phyloP scores from a whole-genome alignment of 2,888 invertebrate species.

The Troides aeacus region DNA sequence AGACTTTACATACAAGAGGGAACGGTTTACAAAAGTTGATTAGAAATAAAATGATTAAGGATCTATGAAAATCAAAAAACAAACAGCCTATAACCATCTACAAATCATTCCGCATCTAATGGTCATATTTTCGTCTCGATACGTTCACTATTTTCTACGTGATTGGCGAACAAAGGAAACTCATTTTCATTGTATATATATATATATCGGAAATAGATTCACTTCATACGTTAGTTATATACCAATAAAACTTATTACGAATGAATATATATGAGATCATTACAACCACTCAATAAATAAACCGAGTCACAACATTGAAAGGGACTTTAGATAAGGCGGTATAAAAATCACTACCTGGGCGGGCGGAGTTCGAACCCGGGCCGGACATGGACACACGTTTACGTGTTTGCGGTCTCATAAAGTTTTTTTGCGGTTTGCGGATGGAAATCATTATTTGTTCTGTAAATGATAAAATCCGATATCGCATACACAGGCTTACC shows the following conservation, averaged over 20 bases:
- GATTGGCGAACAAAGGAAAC: too few species aligned
- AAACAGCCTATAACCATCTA: too few species aligned
- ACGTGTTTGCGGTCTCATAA: slow-evolving; percentile 35
- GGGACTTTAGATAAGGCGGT: slow-evolving; percentile 29
- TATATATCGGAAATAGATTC: too few species aligned
- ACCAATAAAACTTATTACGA: slow-evolving; percentile 10
- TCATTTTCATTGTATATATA: too few species aligned
- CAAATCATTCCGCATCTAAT: too few species aligned
- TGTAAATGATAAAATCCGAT: slow-evolving; percentile 21
- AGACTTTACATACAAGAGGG: too few species aligned
- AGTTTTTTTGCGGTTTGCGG: slow-evolving; percentile 22
- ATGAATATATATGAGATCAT: slow-evolving; percentile 18
- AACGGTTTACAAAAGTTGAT: too few species aligned
- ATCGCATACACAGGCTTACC: not conserved
- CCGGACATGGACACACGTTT: slow-evolving; percentile 35
- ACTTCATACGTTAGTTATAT: not conserved
- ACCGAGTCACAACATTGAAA: slow-evolving; percentile 27
- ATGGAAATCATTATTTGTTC: slow-evolving; percentile 22
- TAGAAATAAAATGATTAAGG: too few species aligned
- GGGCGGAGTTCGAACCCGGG: slow-evolving; percentile 36
- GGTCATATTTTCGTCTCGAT: too few species aligned
- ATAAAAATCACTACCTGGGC: slow-evolving; percentile 43
- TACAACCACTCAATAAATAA: slow-evolving; percentile 24
- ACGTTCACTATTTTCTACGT: too few species aligned
- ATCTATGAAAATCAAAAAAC: too few species aligned